Conservation (phyloP, 1,140 invertebrate genomes). For the Ridgeia piscesae region DNA sequence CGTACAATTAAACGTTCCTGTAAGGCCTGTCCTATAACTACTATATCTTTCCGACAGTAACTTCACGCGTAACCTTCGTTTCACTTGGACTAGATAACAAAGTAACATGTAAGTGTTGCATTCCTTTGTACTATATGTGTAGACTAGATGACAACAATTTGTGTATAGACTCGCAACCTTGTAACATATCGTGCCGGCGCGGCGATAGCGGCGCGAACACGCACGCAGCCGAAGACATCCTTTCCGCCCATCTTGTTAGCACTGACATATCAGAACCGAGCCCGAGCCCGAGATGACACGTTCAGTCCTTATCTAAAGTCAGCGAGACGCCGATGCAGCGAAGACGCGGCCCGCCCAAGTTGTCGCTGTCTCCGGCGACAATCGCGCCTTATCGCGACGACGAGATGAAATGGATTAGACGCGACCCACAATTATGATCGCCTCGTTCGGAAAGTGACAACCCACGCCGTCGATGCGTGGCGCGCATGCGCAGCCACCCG, state of each 20-base stretch:
- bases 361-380: not conserved
- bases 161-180: not conserved
- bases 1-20: too few species aligned
- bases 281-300: not conserved
- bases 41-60: not conserved
- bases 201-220: not conserved
- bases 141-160: not conserved
- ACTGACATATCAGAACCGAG: not conserved
- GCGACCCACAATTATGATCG: not conserved
- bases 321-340: not conserved
- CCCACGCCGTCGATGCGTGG: not conserved
- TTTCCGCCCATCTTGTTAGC: not conserved
- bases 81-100: not conserved
- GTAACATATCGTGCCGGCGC: not conserved
- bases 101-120: not conserved
- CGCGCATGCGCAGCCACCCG: not conserved
- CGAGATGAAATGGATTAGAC: conserved; percentile 5
- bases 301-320: not conserved
- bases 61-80: too few species aligned
- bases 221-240: not conserved
- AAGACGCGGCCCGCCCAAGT: not conserved
- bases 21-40: too few species aligned
- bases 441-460: conserved; percentile 3
- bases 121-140: too few species aligned
- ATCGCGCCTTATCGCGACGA: not conserved